Evolutionary conservation across 2,888 invertebrate species (phyloP), one percentile per base, ranked within the genome.

Genomic region (Plagiodera versicolora): DNA sequence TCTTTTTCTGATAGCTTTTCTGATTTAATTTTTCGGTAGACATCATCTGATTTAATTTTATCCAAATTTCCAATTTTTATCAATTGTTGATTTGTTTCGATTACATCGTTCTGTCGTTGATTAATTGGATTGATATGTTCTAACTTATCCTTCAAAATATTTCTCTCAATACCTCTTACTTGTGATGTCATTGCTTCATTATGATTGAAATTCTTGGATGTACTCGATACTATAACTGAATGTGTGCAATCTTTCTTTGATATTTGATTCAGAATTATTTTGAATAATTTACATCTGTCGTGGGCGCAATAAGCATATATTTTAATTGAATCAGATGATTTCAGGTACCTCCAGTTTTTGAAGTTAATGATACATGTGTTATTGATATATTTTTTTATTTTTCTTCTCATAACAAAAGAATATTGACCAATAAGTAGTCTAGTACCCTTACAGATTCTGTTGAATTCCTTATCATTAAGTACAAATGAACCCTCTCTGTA

Each of bases 11-110:
- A 48, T 32, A 56, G 17, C 24, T 48, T 56, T 56, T 56, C 56
- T 1, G 56, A 56, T 11, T 35, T 53, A 8, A 53, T 18, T 35
- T 35, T 56, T 19, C 48, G 28, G 16, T 56, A 49, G 3, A 56
- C 56, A 56, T 35, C 17, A 56, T 56, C 56, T 3, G 56, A 56
- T 56, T 44, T 39, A n/a, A 50, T 39, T 35, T 8, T 35, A 49
- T 45, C 56, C 39, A 49, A 16, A 16, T 49, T 48, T 17, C 56
- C 56, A 14, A 19, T n/a, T 17, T 56, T 19, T 24, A 35, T 30
- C 3, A 47, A 19, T 8, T 47, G 16, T 8, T 16, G 8, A 20
- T 35, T 20, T 14, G 17, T 19, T 19, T 19, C 2, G 24, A 50
- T 19, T 19, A 56, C 49, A 20, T 56, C 48, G 14, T 49, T 11